phyloP scores from a whole-genome alignment of 1,140 invertebrate genomes.

The Amyelois transitella region DNA sequence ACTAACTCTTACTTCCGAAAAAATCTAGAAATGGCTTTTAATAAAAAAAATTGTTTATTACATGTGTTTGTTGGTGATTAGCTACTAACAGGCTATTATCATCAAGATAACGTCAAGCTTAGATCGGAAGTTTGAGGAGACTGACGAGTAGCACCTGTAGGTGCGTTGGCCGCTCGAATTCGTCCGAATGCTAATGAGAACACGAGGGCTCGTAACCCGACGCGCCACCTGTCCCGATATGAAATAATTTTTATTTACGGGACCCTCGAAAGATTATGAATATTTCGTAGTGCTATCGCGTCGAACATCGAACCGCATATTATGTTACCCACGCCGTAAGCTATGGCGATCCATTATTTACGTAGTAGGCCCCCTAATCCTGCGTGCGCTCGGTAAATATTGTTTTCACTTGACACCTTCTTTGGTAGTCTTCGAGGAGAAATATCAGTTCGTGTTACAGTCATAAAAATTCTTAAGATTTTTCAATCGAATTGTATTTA shows the following conservation, averaged over 20 bases:
- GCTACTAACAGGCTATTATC: slow-evolving; percentile 30
- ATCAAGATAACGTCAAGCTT: slow-evolving; percentile 32
- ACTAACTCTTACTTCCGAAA: too few species aligned
- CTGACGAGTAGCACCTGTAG: slow-evolving; percentile 45
- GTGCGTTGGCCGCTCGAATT: slow-evolving; percentile 43
- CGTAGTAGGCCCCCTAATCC: slow-evolving; percentile 10
- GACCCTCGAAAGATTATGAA: slow-evolving; percentile 62
- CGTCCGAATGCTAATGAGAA: slow-evolving; percentile 58
- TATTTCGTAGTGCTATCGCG: slow-evolving; percentile 57
- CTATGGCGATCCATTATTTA: slow-evolving; percentile 60
- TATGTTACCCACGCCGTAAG: slow-evolving; percentile 51
- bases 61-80: slow-evolving; percentile 22
- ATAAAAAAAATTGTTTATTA: too few species aligned
- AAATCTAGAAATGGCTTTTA: too few species aligned
- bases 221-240: slow-evolving; percentile 61
- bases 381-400: slow-evolving; percentile 14
- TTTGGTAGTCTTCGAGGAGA: slow-evolving; percentile 18
- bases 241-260: slow-evolving; percentile 69
- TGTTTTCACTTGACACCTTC: slow-evolving; percentile 27
- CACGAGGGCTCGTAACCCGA: slow-evolving; percentile 47
- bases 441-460: slow-evolving; percentile 16
- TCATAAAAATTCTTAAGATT: neutral
- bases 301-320: slow-evolving; percentile 52
- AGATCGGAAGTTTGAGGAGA: slow-evolving; percentile 24
- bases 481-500: neutral